Conservation (phyloP, 2,113 vertebrate species). For the Zapornia atra region DNA sequence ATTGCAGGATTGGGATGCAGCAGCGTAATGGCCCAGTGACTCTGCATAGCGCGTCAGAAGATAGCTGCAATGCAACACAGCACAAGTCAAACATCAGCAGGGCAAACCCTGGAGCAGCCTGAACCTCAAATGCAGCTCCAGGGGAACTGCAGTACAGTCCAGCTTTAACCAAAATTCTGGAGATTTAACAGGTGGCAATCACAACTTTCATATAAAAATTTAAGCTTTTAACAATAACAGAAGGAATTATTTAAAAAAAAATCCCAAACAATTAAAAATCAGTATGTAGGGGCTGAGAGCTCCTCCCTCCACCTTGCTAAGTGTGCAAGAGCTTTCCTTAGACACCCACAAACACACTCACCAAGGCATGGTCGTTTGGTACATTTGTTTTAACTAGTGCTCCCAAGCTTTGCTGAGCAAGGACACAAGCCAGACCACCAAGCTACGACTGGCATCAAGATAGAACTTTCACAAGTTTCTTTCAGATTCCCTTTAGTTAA, state of each 20-base stretch:
- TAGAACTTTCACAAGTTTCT: not conserved
- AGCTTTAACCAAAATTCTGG: not conserved
- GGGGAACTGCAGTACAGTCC: not conserved
- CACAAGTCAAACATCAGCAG: not conserved
- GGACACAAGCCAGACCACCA: not conserved
- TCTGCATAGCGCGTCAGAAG: conserved; percentile 93
- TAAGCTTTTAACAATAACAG: not conserved
- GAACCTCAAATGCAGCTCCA: not conserved
- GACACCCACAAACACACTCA: not conserved
- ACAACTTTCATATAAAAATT: not conserved
- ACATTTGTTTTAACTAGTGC: not conserved
- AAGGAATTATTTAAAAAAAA: not conserved
- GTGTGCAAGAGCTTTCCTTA: not conserved
- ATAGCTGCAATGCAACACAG: conserved; percentile 80
- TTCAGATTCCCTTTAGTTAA: not conserved
- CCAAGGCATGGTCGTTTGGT: not conserved
- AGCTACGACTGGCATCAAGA: not conserved
- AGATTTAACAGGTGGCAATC: not conserved
- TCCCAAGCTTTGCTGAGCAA: not conserved
- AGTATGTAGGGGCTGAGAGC: not conserved
- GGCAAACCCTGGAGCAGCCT: not conserved
- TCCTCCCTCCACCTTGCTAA: not conserved
- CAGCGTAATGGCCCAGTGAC: conserved; percentile 92
- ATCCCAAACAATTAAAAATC: not conserved
- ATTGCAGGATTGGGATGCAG: conserved; percentile 96